These are phyloP conservation scores for Ursus arctos DNA, from an alignment of 2,113 vertebrate genomes.

Conservation along the genomic window DNA sequence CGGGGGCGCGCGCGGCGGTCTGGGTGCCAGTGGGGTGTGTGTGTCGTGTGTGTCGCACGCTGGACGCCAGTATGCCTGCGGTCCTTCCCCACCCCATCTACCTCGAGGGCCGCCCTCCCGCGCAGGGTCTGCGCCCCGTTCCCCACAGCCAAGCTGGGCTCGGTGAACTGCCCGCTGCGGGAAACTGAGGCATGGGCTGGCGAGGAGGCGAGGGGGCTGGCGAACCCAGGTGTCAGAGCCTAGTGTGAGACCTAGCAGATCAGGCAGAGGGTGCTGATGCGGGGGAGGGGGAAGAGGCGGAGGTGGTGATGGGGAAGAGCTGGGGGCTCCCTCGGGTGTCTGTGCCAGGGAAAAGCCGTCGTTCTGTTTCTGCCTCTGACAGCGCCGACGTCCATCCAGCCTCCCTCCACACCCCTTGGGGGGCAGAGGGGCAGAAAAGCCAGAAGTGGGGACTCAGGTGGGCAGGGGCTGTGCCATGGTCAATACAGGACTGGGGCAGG, in stretches of 20 bases:
- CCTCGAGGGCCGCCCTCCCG: neutral
- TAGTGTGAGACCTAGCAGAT: neutral
- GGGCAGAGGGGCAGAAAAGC: neutral
- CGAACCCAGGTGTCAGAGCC: neutral
- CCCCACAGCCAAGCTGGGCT: neutral
- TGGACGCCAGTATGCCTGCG: neutral
- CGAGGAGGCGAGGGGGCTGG: neutral
- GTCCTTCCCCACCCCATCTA: neutral
- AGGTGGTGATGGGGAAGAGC: neutral
- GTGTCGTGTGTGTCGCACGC: fast-evolving
- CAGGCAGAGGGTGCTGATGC: neutral
- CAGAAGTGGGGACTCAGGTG: neutral
- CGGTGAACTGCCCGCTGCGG: neutral
- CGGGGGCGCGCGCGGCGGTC: neutral
- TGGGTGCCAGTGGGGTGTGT: no score
- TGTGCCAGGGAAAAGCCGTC: neutral
- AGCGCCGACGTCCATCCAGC: neutral
- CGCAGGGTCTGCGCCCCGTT: neutral
- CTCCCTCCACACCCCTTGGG: neutral
- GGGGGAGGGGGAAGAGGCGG: neutral
- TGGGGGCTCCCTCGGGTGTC: neutral
- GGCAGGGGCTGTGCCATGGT: neutral
- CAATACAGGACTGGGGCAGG: neutral
- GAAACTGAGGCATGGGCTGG: neutral
- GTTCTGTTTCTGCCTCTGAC: neutral